These are phyloP conservation scores for Sapajus apella DNA, from an alignment of 2,113 vertebrate genomes.

Conservation along the genomic window DNA sequence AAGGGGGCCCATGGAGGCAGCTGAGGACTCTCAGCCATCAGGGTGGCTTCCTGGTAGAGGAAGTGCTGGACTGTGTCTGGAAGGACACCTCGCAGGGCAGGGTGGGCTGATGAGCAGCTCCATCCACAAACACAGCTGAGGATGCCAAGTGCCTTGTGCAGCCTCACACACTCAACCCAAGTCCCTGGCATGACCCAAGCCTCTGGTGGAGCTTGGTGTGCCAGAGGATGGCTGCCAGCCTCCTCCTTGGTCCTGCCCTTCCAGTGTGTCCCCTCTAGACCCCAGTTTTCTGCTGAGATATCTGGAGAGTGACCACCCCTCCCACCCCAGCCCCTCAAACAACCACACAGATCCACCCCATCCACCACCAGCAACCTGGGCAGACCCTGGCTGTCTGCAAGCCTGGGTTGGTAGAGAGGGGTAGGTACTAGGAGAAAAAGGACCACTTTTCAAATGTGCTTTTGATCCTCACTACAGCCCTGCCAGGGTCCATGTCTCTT, in stretches of 20 bases:
- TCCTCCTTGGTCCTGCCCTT: not conserved
- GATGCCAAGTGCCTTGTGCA: too few species aligned
- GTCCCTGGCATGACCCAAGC: too few species aligned
- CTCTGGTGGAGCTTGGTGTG: not conserved
- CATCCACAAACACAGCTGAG: not conserved
- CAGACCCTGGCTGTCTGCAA: not conserved
- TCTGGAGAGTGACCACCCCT: not conserved
- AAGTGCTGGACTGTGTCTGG: not conserved
- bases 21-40: not conserved
- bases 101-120: not conserved
- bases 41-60: slow-evolving; percentile 20
- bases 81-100: not conserved
- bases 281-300: not conserved
- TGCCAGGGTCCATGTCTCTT: not conserved
- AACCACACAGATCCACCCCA: not conserved
- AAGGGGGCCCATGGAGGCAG: not conserved
- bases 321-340: not conserved
- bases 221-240: not conserved
- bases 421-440: not conserved
- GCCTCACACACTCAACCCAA: not conserved
- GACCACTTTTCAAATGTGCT: not conserved
- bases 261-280: not conserved
- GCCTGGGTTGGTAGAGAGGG: not conserved
- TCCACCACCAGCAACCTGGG: not conserved
- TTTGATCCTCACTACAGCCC: not conserved